Percentiles rank a stretch among this genome's conserved stretches.
Evolutionary conservation across 2,113 vertebrate species (phyloP).

Genomic region (Cebus imitator): DNA sequence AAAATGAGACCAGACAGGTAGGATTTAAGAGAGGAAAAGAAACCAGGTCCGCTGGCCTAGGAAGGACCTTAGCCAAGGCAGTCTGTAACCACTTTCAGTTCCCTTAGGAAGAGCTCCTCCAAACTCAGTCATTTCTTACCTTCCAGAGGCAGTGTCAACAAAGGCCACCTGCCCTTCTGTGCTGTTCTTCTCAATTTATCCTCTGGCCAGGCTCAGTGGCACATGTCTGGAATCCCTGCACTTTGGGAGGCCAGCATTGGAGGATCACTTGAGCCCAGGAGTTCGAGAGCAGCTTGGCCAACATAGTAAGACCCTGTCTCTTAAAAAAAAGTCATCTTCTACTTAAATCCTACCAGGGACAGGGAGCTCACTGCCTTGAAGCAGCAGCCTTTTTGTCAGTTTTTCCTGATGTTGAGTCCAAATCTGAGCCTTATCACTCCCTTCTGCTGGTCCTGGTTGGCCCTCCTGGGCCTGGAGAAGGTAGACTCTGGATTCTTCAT

Average conservation of each 20-base stretch:
- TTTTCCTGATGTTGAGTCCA: neutral
- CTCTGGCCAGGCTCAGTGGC: neutral
- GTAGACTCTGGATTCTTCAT: neutral
- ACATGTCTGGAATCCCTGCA: too few species aligned
- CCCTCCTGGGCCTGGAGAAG: neutral
- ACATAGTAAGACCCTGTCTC: too few species aligned
- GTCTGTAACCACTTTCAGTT: neutral
- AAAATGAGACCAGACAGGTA: neutral
- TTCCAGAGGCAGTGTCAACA: accelerated
- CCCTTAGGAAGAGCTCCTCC: neutral
- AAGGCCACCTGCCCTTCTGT: neutral
- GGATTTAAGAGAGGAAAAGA: neutral
- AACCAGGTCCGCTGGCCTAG: neutral
- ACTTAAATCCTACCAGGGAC: neutral
- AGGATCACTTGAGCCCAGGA: too few species aligned
- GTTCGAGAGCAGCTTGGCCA: too few species aligned
- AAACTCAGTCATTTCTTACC: neutral
- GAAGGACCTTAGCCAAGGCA: neutral
- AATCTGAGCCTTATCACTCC: neutral
- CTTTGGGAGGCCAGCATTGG: too few species aligned
- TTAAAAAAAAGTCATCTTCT: too few species aligned
- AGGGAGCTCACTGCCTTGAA: neutral
- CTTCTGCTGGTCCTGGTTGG: neutral
- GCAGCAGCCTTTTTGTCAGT: neutral
- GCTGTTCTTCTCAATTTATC: neutral